These are phyloP conservation scores for Cathartes aura DNA, from an alignment of 2,113 vertebrate genomes.

Conservation along the genomic window DNA sequence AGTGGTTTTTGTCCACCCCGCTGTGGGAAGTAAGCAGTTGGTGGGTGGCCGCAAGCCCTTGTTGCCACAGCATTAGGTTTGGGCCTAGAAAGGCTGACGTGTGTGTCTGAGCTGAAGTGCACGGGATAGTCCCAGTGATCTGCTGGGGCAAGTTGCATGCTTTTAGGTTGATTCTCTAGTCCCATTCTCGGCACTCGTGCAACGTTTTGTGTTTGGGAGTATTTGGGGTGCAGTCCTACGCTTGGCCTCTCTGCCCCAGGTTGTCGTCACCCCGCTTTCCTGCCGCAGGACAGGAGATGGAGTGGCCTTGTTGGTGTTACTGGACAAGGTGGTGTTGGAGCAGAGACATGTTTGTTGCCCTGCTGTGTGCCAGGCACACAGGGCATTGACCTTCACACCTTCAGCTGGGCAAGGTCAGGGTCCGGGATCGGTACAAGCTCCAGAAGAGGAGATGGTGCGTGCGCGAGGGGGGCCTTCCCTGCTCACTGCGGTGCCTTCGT, in stretches of 20 bases:
- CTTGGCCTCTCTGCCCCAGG: not conserved
- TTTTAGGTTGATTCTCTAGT: not conserved
- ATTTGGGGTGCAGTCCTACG: not conserved
- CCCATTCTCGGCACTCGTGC: not conserved
- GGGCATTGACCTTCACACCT: too few species aligned
- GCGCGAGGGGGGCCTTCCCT: not conserved
- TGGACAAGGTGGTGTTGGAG: not conserved
- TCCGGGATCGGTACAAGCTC: not conserved
- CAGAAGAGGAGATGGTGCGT: not conserved
- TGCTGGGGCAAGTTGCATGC: not conserved
- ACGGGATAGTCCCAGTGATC: not conserved
- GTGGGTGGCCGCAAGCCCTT: not conserved
- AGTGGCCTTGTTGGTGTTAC: not conserved
- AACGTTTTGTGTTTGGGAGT: not conserved
- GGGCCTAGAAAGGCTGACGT: too few species aligned
- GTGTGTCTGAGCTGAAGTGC: not conserved
- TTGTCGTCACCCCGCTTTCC: not conserved
- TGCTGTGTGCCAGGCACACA: not conserved
- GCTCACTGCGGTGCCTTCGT: not conserved
- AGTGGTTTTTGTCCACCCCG: not conserved
- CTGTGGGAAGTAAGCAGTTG: not conserved
- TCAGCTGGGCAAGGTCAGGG: not conserved
- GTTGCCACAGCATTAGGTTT: not conserved
- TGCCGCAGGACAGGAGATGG: not conserved
- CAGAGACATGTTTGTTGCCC: rapidly evolving